These are phyloP conservation scores for Tympanuchus pallidicinctus DNA, from an alignment of 2,113 vertebrate genomes.

Conservation along the genomic window DNA sequence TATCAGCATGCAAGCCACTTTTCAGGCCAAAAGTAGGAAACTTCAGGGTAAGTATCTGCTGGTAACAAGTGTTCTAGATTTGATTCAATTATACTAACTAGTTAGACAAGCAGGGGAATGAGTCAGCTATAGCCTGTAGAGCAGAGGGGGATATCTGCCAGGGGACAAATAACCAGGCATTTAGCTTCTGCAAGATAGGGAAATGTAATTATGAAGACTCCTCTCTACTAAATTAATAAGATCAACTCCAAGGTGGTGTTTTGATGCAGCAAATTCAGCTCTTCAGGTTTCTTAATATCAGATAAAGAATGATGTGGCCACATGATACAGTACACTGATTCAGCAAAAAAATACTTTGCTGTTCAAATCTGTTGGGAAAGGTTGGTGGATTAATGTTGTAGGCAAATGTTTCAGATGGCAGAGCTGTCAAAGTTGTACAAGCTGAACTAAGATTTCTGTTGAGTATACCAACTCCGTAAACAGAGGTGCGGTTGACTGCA, in stretches of 20 bases:
- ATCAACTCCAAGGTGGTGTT: background rate
- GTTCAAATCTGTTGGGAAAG: background rate
- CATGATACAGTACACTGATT: background rate
- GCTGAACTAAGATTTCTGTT: background rate
- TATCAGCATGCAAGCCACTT: background rate
- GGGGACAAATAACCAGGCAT: background rate
- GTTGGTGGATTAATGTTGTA: background rate
- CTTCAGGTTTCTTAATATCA: background rate
- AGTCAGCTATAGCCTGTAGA: background rate
- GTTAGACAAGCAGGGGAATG: background rate
- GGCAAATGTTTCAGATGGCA: background rate
- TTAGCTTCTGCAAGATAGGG: background rate
- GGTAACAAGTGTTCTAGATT: background rate
- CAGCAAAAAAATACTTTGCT: background rate
- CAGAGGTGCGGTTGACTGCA: accelerated
- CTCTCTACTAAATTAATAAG: background rate
- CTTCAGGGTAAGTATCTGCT: background rate
- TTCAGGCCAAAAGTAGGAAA: background rate
- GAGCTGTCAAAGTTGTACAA: background rate
- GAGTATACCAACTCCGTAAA: background rate
- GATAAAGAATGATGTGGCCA: background rate
- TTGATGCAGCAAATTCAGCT: conserved; percentile 3
- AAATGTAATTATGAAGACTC: background rate
- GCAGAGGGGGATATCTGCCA: background rate
- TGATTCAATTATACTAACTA: background rate